phyloP scores from a whole-genome alignment of 2,888 invertebrate genomes.

The Mythimna lalbum region DNA sequence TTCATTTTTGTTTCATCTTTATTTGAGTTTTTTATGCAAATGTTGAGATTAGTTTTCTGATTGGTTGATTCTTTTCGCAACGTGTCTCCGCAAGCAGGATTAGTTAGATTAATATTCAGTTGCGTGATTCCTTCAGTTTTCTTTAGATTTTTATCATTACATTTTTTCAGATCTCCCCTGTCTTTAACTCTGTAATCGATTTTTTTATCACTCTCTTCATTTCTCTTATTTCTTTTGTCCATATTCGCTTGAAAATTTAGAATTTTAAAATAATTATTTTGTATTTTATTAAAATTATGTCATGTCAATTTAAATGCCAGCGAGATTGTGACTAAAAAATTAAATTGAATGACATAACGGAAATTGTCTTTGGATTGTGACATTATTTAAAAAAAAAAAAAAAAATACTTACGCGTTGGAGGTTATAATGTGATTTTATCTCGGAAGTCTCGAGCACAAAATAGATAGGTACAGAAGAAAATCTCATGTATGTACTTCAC shows the following conservation, averaged over 20 bases:
- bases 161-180: slow-evolving; percentile 60
- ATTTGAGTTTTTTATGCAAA: slow-evolving; percentile 23
- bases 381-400: neutral
- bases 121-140: slow-evolving; percentile 21
- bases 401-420: neutral
- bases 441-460: too few relatives aligned
- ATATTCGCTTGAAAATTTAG: slow-evolving; percentile 52
- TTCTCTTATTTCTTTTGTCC: slow-evolving; percentile 53
- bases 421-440: neutral
- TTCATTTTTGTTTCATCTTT: slow-evolving; percentile 17
- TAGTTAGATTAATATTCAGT: slow-evolving; percentile 19
- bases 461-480: too few relatives aligned
- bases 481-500: too few relatives aligned
- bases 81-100: slow-evolving; percentile 68
- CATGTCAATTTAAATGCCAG: slow-evolving; percentile 32
- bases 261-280: slow-evolving; percentile 58
- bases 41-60: slow-evolving; percentile 24
- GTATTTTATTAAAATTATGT: slow-evolving; percentile 18
- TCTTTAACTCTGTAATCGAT: slow-evolving; percentile 58
- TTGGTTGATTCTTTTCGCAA: slow-evolving; percentile 11
- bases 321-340: slow-evolving; percentile 29
- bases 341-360: neutral
- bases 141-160: slow-evolving; percentile 4
- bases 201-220: slow-evolving; percentile 58
- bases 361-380: neutral